phyloP scores from a whole-genome alignment of 2,113 vertebrate species.

The Onychorhynchus coronatus region DNA sequence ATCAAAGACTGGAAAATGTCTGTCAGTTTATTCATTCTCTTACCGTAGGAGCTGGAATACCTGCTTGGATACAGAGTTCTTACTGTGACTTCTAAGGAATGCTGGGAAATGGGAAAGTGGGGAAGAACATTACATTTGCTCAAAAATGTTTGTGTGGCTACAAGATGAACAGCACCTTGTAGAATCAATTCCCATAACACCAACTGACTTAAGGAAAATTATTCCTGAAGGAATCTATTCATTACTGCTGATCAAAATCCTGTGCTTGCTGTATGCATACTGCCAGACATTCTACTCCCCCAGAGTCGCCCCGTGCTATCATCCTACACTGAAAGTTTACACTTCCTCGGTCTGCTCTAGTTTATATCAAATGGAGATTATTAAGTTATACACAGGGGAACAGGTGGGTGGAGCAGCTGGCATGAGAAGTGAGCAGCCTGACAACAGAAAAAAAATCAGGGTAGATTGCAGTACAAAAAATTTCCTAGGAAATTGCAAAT shows the following conservation, averaged over 20 bases:
- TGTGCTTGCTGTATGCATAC: slow-evolving; percentile 26
- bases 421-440: slow-evolving; percentile 76
- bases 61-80: background rate
- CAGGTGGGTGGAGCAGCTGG: slow-evolving; percentile 77
- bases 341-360: slow-evolving; percentile 61
- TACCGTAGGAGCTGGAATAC: background rate
- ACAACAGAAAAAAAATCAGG: slow-evolving; percentile 61
- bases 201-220: background rate
- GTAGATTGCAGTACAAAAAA: slow-evolving; percentile 58
- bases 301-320: slow-evolving; percentile 39
- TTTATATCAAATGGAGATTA: slow-evolving; percentile 69
- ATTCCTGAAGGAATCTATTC: slow-evolving; percentile 1
- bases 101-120: background rate
- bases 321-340: slow-evolving; percentile 57
- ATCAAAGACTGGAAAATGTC: background rate
- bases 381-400: slow-evolving; percentile 66
- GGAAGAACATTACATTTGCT: background rate
- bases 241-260: slow-evolving; percentile 27
- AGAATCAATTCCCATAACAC: background rate
- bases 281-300: slow-evolving; percentile 54
- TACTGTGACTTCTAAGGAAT: background rate
- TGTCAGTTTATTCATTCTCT: background rate
- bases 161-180: background rate
- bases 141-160: background rate
- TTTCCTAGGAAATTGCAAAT: slow-evolving; percentile 68